Conservation (phyloP, 2,888 invertebrate genomes). For the Drosophila prostipennis region DNA sequence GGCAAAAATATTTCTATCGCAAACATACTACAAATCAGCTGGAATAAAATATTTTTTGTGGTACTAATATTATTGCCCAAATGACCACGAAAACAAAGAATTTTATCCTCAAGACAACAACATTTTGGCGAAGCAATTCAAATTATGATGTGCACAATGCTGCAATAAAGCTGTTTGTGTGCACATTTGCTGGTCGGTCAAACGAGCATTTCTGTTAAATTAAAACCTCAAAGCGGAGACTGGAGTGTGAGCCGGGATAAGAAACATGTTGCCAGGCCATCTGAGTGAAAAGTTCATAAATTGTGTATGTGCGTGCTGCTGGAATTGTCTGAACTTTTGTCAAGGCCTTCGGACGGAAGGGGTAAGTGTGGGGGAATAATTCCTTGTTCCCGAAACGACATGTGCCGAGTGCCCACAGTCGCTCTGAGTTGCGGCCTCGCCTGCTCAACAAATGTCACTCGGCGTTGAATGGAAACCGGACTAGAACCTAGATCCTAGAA, state of each 20-base stretch:
- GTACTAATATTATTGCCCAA: constrained; percentile 10
- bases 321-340: constrained; percentile 48
- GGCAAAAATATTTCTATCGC: not conserved
- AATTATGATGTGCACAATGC: constrained; percentile 38
- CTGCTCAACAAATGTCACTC: constrained; percentile 49
- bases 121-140: constrained; percentile 14
- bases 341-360: constrained; percentile 12
- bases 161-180: constrained; percentile 27
- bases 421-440: constrained; percentile 25
- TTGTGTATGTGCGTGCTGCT: constrained; percentile 46
- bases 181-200: constrained; percentile 26
- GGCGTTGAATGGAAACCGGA: constrained; percentile 13
- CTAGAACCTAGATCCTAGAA: not conserved
- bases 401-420: constrained; percentile 44
- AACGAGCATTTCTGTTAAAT: constrained; percentile 38
- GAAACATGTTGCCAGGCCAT: constrained; percentile 25
- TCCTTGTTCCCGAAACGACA: constrained; percentile 35
- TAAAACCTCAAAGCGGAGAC: constrained; percentile 28
- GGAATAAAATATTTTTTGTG: constrained; percentile 2
- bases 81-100: constrained; percentile 4
- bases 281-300: constrained; percentile 51
- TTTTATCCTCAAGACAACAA: constrained; percentile 6
- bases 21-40: not conserved
- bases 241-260: not conserved
- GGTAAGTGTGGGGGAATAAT: too few species aligned